Conservation (phyloP, 2,888 invertebrate species). For the Tenthredo mesomela region DNA sequence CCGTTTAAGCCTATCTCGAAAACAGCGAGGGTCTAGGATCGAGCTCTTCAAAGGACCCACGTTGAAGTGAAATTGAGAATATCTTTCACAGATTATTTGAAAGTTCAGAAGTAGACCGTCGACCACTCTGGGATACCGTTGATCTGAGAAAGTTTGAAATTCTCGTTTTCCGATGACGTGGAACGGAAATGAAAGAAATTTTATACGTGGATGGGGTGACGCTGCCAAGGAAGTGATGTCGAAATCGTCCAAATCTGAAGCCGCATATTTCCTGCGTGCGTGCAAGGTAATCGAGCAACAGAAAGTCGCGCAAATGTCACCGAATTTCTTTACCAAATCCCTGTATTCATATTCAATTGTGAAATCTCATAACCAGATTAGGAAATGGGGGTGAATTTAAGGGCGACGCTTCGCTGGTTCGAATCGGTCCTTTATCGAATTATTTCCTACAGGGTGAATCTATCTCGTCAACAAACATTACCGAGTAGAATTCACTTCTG, state of each 20-base stretch:
- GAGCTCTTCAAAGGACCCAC: background rate
- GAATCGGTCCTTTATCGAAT: background rate
- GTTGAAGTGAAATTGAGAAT: background rate
- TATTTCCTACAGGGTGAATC: background rate
- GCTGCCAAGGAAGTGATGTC: background rate
- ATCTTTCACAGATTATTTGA: background rate
- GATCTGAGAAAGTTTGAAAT: background rate
- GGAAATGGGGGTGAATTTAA: background rate
- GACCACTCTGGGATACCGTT: background rate
- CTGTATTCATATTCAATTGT: conserved; percentile 3
- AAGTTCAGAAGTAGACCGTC: background rate
- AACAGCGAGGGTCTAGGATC: background rate
- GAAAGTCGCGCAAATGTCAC: conserved; percentile 1
- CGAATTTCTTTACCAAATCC: conserved; percentile 7
- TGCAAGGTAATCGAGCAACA: conserved; percentile 28
- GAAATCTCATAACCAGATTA: conserved; percentile 25
- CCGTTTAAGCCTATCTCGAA: background rate
- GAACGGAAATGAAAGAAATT: conserved; percentile 20
- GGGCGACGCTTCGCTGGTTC: background rate
- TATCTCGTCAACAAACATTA: background rate
- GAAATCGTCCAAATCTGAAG: conserved; percentile 13
- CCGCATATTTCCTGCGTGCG: background rate
- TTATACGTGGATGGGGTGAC: background rate
- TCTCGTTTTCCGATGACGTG: background rate
- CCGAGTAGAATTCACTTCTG: background rate